phyloP scores from a whole-genome alignment of 2,797 vertebrate genomes.

The Tragelaphus eurycerus region DNA sequence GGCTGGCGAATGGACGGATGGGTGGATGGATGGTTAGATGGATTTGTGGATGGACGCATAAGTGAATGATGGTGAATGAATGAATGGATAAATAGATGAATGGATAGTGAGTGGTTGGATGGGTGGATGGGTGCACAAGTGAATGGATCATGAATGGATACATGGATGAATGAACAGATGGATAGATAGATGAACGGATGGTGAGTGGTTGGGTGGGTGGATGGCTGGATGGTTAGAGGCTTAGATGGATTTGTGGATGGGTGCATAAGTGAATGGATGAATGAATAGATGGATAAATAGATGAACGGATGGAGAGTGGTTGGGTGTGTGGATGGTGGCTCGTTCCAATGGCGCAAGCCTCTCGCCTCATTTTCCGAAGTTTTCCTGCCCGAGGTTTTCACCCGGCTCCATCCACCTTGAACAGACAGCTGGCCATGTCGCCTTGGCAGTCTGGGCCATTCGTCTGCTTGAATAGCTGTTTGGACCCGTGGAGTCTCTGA shows the following conservation, averaged over 20 bases:
- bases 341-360: neutral
- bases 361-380: neutral
- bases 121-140: too few species aligned
- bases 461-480: neutral
- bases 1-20: accelerated
- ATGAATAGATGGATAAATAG: neutral
- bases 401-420: neutral
- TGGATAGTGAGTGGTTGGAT: too few species aligned
- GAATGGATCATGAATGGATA: too few species aligned
- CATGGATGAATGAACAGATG: too few species aligned
- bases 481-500: neutral
- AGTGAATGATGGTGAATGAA: neutral
- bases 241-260: neutral
- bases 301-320: too few species aligned
- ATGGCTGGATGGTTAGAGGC: too few species aligned
- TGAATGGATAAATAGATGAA: neutral
- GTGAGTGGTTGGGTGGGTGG: too few species aligned
- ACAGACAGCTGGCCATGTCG: neutral
- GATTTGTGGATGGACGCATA: accelerated
- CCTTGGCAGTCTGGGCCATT: neutral
- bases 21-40: neutral
- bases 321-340: neutral
- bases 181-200: too few species aligned
- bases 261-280: neutral
- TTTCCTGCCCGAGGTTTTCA: neutral